phyloP scores from a whole-genome alignment of 2,888 invertebrate species.

The Epicampocera succincta region DNA sequence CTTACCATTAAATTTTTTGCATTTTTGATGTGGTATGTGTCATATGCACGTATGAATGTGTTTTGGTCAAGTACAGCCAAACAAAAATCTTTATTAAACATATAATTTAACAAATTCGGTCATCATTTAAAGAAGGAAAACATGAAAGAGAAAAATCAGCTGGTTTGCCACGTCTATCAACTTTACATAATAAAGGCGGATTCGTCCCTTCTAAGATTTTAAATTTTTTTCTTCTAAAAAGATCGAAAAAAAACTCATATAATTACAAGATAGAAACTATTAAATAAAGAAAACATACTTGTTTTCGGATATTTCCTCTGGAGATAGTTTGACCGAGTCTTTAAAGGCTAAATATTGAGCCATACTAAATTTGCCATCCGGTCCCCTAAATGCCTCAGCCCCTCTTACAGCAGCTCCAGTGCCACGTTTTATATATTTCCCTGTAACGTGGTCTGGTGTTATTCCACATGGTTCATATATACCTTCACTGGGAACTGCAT shows the following conservation, averaged over 20 bases:
- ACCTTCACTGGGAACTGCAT: slow-evolving; percentile 36
- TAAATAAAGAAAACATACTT: slow-evolving; percentile 34
- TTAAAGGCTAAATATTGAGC: slow-evolving; percentile 71
- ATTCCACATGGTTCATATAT: slow-evolving; percentile 56
- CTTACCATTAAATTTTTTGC: too few species aligned
- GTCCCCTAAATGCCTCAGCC: slow-evolving; percentile 14
- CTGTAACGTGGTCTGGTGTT: slow-evolving; percentile 28
- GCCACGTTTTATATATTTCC: slow-evolving; percentile 23
- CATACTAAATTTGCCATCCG: slow-evolving; percentile 68
- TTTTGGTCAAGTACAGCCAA: not conserved
- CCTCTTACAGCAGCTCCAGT: slow-evolving; percentile 23
- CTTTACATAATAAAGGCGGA: slow-evolving; percentile 71
- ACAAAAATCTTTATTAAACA: not conserved
- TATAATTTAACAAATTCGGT: slow-evolving; percentile 57
- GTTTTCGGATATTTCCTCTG: slow-evolving; percentile 64
- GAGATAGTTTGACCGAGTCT: slow-evolving; percentile 59
- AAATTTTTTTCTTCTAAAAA: slow-evolving; percentile 52
- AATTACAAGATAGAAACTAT: not conserved
- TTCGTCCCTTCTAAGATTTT: slow-evolving; percentile 67
- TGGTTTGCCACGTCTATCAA: slow-evolving; percentile 73
- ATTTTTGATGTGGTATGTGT: too few species aligned
- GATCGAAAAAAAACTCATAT: not conserved
- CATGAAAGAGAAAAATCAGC: slow-evolving; percentile 54
- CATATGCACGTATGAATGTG: not conserved
- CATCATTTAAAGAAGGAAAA: slow-evolving; percentile 26